Conservation (phyloP, 2,888 invertebrate genomes). For the Aspidiotus rigidus region DNA sequence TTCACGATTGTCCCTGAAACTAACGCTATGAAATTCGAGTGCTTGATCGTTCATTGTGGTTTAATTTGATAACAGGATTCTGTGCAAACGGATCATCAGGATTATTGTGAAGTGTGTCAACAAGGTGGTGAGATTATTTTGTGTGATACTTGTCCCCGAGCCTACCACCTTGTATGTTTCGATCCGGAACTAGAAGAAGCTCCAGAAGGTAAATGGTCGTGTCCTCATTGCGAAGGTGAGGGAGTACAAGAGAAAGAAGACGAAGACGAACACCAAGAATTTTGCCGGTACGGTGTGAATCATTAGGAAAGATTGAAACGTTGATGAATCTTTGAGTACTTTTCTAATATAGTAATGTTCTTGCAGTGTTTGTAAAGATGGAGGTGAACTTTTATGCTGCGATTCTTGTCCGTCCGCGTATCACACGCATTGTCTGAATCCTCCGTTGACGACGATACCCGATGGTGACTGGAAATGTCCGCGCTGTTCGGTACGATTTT, state of each 20-base stretch:
- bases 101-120: conserved; percentile 98
- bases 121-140: conserved; percentile 99
- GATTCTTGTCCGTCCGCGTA: conserved; percentile 95
- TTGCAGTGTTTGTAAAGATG: conserved; percentile 82
- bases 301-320: no score
- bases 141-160: conserved; percentile 97
- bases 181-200: conserved; percentile 98
- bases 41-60: conserved; percentile 6
- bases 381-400: conserved; percentile 90
- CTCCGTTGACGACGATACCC: conserved; percentile 83
- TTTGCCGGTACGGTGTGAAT: conserved; percentile 51
- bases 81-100: conserved; percentile 69
- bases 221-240: conserved; percentile 67
- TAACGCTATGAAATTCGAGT: background rate
- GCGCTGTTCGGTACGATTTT: conserved; percentile 65
- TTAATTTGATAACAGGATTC: conserved; percentile 4
- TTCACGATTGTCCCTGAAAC: no score
- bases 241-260: conserved; percentile 65
- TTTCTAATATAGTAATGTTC: no score
- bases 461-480: conserved; percentile 99
- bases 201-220: conserved; percentile 94
- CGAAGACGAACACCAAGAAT: conserved; percentile 88
- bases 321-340: no score
- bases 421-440: conserved; percentile 91
- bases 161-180: conserved; percentile 96